phyloP scores from a whole-genome alignment of 2,113 vertebrate species.

The Elgaria multicarinata region DNA sequence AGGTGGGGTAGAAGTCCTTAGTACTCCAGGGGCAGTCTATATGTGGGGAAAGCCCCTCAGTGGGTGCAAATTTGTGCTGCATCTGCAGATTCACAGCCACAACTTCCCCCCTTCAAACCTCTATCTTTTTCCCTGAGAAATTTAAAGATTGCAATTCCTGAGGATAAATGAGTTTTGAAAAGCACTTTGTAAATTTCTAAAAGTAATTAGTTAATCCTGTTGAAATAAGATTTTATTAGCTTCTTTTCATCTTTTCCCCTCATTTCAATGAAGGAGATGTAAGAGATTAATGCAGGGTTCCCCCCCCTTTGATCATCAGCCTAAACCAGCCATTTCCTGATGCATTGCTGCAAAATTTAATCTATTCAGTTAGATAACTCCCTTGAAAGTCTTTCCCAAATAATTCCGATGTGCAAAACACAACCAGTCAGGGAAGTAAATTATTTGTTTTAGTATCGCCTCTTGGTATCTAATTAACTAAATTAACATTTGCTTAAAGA shows the following conservation, averaged over 20 bases:
- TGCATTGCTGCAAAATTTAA: not conserved
- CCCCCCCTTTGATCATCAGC: not conserved
- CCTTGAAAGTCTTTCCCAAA: conserved; percentile 14
- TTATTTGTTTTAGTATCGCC: conserved; percentile 32
- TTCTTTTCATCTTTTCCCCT: not conserved
- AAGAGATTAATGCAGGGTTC: not conserved
- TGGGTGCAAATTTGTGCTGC: too few species aligned
- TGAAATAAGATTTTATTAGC: not conserved
- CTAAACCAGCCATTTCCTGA: not conserved
- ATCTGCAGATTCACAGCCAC: too few species aligned
- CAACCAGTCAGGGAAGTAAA: conserved; percentile 31
- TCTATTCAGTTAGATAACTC: conserved; percentile 1
- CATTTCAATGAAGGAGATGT: conserved; percentile 2
- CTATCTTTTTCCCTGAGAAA: not conserved
- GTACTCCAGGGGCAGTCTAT: not conserved
- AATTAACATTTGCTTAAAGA: conserved; percentile 21
- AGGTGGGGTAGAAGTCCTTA: not conserved
- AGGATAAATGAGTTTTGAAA: conserved; percentile 10
- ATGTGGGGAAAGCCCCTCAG: not conserved
- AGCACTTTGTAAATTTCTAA: not conserved
- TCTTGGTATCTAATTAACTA: conserved; percentile 26
- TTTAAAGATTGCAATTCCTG: not conserved
- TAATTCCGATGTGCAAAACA: conserved; percentile 19
- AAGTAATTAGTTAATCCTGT: not conserved
- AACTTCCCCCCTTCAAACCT: not conserved